phyloP scores from a whole-genome alignment of 2,113 vertebrate genomes.

The Amia ocellicauda region DNA sequence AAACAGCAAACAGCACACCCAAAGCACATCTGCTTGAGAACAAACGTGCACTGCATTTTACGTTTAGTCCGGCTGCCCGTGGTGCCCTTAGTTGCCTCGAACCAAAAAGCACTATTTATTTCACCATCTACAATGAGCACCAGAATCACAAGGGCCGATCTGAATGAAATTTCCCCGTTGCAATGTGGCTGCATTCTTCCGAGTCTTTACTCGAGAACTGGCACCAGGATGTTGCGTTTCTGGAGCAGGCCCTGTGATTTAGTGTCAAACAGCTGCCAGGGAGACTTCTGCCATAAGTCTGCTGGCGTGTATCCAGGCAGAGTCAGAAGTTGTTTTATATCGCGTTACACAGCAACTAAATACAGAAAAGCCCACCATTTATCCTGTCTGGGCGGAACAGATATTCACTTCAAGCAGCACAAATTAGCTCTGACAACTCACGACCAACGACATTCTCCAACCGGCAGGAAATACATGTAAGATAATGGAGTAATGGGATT shows the following conservation, averaged over 20 bases:
- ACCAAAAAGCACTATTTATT: conserved; percentile 22
- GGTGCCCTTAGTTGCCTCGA: conserved; percentile 2
- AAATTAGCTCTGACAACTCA: conserved; percentile 42
- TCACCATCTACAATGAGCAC: not conserved
- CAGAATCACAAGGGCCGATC: not conserved
- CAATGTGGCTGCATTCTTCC: conserved; percentile 15
- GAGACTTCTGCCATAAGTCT: conserved; percentile 46
- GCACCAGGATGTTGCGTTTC: conserved; percentile 16
- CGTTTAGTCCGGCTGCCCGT: not conserved
- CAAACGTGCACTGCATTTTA: not conserved
- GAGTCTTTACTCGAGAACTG: conserved; percentile 22
- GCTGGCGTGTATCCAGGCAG: conserved; percentile 35
- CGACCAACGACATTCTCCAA: conserved; percentile 15
- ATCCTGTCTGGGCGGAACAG: conserved; percentile 11
- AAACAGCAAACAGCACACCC: conserved; percentile 28
- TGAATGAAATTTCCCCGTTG: conserved; percentile 15
- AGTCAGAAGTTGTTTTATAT: conserved; percentile 53
- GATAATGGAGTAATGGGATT: conserved; percentile 1
- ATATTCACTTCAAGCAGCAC: conserved; percentile 20
- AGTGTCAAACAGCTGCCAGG: conserved; percentile 46
- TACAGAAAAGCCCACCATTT: conserved; percentile 34
- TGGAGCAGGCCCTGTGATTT: conserved; percentile 53
- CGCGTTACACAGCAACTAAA: conserved; percentile 56
- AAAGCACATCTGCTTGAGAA: conserved; percentile 3
- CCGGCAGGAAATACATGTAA: not conserved